Percentiles rank a stretch among this genome's conserved stretches.
Evolutionary conservation across 2,888 invertebrate species (phyloP).

Genomic region (Drosophila robusta): DNA sequence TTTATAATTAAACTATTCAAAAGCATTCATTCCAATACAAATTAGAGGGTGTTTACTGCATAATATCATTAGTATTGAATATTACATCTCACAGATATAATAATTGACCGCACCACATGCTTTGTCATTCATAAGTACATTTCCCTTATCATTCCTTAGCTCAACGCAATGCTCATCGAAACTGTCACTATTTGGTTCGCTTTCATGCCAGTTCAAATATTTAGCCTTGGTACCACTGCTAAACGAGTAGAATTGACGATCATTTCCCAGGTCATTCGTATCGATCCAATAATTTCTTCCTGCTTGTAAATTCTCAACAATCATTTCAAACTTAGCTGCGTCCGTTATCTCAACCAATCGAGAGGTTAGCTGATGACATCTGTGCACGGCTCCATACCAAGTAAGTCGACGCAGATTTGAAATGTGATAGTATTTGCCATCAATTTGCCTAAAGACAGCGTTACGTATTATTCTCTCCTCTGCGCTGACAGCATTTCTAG

Average conservation of each 20-base stretch:
- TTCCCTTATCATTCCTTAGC: not conserved
- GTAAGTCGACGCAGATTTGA: not conserved
- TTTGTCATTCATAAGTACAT: not conserved
- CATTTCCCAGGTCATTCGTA: not conserved
- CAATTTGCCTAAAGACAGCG: not conserved
- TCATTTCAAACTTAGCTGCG: not conserved
- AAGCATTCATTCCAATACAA: no score
- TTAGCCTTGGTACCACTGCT: not conserved
- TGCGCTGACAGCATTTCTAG: accelerated
- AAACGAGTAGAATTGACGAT: not conserved
- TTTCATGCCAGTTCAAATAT: not conserved
- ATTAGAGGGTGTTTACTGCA: not conserved
- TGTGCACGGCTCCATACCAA: not conserved
- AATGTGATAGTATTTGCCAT: not conserved
- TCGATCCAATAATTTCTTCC: not conserved
- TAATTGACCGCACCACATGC: not conserved
- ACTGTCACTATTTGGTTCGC: not conserved
- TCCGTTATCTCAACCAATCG: not conserved
- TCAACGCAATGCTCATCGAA: not conserved
- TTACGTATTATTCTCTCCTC: not conserved
- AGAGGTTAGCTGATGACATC: not conserved
- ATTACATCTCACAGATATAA: not conserved
- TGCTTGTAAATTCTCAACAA: not conserved
- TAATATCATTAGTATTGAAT: not conserved
- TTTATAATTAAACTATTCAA: no score